These are phyloP conservation scores for Barypeithes pellucidus DNA, from an alignment of 2,888 invertebrate species.

Conservation along the genomic window DNA sequence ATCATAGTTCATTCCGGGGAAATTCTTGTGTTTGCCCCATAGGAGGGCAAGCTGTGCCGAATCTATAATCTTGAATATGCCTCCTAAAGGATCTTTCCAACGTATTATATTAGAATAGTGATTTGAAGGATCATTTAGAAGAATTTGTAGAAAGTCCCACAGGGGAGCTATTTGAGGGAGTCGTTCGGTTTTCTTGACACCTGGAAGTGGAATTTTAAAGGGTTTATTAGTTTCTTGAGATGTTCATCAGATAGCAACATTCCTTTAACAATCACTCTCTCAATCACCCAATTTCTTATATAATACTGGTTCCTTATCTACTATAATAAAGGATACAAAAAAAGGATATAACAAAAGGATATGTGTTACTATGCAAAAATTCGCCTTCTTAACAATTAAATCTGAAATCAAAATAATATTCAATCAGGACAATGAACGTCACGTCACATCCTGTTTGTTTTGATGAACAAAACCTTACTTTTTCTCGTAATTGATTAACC, in stretches of 20 bases:
- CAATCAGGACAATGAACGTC: too few species aligned
- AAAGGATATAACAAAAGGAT: constrained; percentile 13
- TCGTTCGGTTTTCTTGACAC: background rate
- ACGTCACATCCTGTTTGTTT: constrained; percentile 14
- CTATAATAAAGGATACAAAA: background rate
- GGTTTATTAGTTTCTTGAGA: background rate
- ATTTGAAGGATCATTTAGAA: constrained; percentile 1
- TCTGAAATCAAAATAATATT: too few species aligned
- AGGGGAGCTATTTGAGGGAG: constrained; percentile 35
- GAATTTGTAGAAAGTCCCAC: constrained; percentile 17
- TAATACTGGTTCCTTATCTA: too few species aligned
- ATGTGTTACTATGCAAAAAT: background rate
- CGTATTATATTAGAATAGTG: background rate
- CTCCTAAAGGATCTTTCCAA: constrained; percentile 5
- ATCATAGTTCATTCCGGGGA: constrained; percentile 20
- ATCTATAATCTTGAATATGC: constrained; percentile 30
- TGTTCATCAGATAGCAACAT: too few species aligned
- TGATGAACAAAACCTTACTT: background rate
- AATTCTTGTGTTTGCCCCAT: constrained; percentile 30
- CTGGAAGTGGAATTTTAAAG: background rate
- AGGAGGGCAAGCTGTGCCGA: background rate
- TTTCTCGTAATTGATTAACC: background rate
- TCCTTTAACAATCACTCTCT: too few species aligned
- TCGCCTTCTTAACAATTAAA: too few species aligned
- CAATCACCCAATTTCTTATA: too few species aligned